Evolutionary conservation across 2,113 vertebrate species (phyloP), one percentile per base, ranked within the genome.

Genomic region (Poeciliopsis retropinna): DNA sequence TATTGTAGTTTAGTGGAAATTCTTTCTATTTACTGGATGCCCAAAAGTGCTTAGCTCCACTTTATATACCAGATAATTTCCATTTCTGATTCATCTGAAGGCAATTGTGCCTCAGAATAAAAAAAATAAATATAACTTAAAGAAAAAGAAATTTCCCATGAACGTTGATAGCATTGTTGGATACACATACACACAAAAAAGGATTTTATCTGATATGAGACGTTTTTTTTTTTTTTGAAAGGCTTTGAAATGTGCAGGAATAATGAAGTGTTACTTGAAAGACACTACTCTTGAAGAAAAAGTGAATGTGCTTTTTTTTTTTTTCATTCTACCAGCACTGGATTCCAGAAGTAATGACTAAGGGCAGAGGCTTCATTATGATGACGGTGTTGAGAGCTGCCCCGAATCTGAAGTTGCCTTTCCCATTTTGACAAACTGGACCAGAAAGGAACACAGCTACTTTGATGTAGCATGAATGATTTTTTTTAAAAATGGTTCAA

Each of bases 221-320:
- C 1, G 15, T 13, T 3, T 44, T 44, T 44, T 41, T 41, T 12
- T 44, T 44, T 14, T 44, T 44, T 22, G 51, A 25, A 22, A 54
- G 22, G 51, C 34, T 37, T 12, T 37, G 34, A 87, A 78, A 89
- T 85, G 88, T 6, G 67, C 77, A 89, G 75, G 88, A 70, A 27
- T 85, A 92, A 92, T 92, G 78, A 89, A 75, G 78, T 67, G 74
- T 67, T 47, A 75, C 87, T 91, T 72, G 80, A 92, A 89, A 90
- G 70, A 72, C 78, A 85, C 84, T 75, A 57, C 61, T 82, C 85
- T 70, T 74, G 67, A 82, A 85, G 79, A 73, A 84, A 91, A 92
- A 88, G 87, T 64, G 79, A 91, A 80, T 0, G 72, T 3, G 37
- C 73, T 81, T 70, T 0, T 70, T 79, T 75, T 81, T 84, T 73